Evolutionary conservation across 1,140 invertebrate species (phyloP), one percentile per base, ranked within the genome.

Genomic region (Stegodyphus mimosarum): DNA sequence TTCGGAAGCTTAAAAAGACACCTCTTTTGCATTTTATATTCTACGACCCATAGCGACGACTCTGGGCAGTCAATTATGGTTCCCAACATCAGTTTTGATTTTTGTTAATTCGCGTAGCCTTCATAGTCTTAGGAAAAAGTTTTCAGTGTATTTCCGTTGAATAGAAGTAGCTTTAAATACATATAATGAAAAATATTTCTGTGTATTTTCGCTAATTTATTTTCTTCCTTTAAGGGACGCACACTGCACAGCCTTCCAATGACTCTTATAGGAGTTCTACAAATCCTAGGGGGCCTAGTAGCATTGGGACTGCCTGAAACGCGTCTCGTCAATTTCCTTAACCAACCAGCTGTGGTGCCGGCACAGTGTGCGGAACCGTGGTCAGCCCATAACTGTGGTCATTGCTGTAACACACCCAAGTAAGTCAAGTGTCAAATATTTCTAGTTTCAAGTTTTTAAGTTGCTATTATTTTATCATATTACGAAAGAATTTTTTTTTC

Each of bases 181-280:
- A 33, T 33, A 33, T 60, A 60, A 60, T 60, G 55, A 15, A 60
- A 1, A 60, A 60, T 60, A 60, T 60, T 60, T 60, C 2, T 69
- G 10, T 15, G 6, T 11, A 48, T 69, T n/a, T 13, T 10, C 9
- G 50, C 11, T 50, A 13, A 50, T 49, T 50, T 33, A 72, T 72
- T 50, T 49, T 49, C 2, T 69, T 18, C n/a, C 49, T 71, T 71
- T 5, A 53, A 86, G 83, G 83, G 83, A 49, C 83, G 83, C 17
- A 72, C 83, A 64, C 53, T 77, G n/a, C 83, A 77, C 75, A 69
- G 75, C 48, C 66, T 86, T 9, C 83, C 83, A 51, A 86, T 86
- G 83, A 76, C 75, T 9, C 75, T 86, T 6, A 76, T 86, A 15
- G 83, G 83, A 9, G 66, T 86, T 49, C 69, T 86, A 0, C 83